Percentiles rank a stretch among this genome's conserved stretches.
Conservation (phyloP, 2,113 vertebrate species). For the Carassius gibelio region DNA sequence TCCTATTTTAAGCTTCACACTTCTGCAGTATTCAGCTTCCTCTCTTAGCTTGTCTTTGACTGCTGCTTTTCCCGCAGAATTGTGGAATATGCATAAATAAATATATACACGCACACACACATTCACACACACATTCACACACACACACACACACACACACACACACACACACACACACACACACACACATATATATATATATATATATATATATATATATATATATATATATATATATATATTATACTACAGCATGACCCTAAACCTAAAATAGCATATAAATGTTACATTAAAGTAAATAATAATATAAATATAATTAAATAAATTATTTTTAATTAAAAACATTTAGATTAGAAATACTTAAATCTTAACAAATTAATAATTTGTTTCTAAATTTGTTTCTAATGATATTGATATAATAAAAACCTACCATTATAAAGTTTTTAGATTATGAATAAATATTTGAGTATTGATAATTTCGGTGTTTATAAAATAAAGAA, state of each 20-base stretch:
- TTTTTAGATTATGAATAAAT: neutral
- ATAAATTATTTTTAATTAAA: neutral
- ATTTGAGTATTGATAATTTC: neutral
- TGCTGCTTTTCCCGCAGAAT: slow-evolving; percentile 6
- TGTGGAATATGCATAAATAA: neutral
- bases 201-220: too few relatives aligned
- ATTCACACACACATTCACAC: too few relatives aligned
- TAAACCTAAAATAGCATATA: neutral
- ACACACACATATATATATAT: neutral
- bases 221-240: too few relatives aligned
- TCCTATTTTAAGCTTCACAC: slow-evolving; percentile 37
- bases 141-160: neutral
- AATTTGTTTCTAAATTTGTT: neutral
- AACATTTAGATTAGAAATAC: too few relatives aligned
- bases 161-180: slow-evolving; percentile 9
- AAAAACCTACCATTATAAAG: neutral
- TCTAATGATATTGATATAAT: neutral
- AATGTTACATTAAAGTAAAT: neutral
- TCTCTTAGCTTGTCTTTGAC: slow-evolving; percentile 35
- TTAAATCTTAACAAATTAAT: too few relatives aligned
- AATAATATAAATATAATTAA: neutral
- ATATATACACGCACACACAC: neutral
- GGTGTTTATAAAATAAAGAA: neutral
- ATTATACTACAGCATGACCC: neutral
- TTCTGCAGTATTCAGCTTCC: slow-evolving; percentile 36